Base-by-base conservation (phyloP, 2,113 vertebrate genomes). In the Electrona antarctica region DNA sequence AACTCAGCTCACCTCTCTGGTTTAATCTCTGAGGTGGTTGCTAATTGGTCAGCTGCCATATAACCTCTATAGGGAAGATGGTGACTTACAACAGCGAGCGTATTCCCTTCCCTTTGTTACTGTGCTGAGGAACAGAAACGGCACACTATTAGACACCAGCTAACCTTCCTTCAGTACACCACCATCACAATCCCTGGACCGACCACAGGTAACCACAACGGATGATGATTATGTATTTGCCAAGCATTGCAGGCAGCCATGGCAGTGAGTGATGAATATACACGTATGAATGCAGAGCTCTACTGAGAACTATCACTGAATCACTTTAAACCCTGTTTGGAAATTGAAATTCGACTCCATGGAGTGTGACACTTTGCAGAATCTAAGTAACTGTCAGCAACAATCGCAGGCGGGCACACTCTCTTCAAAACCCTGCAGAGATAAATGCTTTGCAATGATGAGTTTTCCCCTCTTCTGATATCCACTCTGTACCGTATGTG, bases 71-170 rank as follows among this genome's bases (percentile, higher is more conserved):
- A 45, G 64, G 75, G 45, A 21, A 50, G 11, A 63, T 55, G 2
- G 64, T 64, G 64, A 69, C 74, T 85, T 63, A 67, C 47, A 59
- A 46, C 33, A 47, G 67, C 57, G 69, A 55, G 64, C 60, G 48
- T 15, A 59, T 71, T 62, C 13, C 54, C 49, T 41, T 41, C 33
- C 33, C 33, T 41, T 41, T 41, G 33, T 41, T 41, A 41, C 33
- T 41, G 33, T 41, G 33, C 33, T 41, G 33, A 41, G 33, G 33
- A 41, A 41, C 33, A 41, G 33, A 41, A 41, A 41, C 3, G 33
- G 5, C 33, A 41, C 33, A 41, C 21, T 41, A 41, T 33, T 2
- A 33, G 2, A 33, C 29, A 33, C 2, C 33, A 41, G 29, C 29
- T 2, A 33, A n/a, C n/a, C n/a, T n/a, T n/a, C n/a, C 21, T 21